These are phyloP conservation scores for Ramphastos sulfuratus DNA, from an alignment of 2,113 vertebrate genomes.

Conservation along the genomic window DNA sequence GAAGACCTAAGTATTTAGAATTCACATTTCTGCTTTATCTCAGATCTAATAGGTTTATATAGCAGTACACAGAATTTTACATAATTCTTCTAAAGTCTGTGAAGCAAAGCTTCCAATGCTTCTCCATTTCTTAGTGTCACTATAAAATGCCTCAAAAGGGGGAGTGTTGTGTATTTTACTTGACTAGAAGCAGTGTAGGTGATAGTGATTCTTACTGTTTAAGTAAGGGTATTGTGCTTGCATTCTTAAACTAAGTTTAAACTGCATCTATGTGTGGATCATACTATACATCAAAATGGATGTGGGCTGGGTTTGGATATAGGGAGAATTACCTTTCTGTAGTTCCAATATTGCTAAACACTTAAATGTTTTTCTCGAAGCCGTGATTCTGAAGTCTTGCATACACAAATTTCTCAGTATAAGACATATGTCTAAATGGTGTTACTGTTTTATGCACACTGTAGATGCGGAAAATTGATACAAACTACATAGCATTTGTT, in stretches of 20 bases:
- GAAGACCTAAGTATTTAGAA: background rate
- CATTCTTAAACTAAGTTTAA: background rate
- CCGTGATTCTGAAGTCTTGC: background rate
- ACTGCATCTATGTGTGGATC: background rate
- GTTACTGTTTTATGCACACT: background rate
- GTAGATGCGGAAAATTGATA: background rate
- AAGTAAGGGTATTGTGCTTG: background rate
- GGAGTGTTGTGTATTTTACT: slow-evolving; percentile 11
- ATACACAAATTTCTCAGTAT: background rate
- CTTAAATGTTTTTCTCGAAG: background rate
- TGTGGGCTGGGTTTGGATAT: background rate
- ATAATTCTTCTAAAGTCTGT: slow-evolving; percentile 35
- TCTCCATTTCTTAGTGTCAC: slow-evolving; percentile 51
- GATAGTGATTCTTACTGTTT: background rate
- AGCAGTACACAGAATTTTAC: background rate
- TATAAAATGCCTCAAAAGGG: slow-evolving; percentile 2
- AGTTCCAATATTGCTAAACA: background rate
- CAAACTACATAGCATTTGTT: background rate
- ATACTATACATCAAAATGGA: background rate
- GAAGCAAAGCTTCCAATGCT: slow-evolving; percentile 27
- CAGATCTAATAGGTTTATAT: background rate
- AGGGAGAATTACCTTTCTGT: background rate
- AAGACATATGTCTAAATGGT: background rate
- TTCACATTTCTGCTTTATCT: background rate
- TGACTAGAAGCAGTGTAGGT: slow-evolving; percentile 37